These are phyloP conservation scores for Elgaria multicarinata DNA, from an alignment of 2,113 vertebrate genomes.

Conservation along the genomic window DNA sequence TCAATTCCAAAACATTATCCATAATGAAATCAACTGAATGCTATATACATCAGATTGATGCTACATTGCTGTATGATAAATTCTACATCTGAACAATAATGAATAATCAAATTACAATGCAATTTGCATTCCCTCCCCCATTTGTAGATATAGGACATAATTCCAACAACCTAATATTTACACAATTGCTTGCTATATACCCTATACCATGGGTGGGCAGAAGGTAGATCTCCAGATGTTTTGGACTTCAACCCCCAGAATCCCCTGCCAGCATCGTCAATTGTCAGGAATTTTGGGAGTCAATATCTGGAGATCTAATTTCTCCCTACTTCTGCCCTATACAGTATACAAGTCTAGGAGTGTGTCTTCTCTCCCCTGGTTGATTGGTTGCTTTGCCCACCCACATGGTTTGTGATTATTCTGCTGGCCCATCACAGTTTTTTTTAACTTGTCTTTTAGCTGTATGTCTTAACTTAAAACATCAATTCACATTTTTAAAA, in stretches of 20 bases:
- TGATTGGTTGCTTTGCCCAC: background rate
- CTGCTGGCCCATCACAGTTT: background rate
- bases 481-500: constrained; percentile 33
- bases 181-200: background rate
- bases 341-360: background rate
- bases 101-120: constrained; percentile 42
- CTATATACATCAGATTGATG: background rate
- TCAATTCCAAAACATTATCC: constrained; percentile 47
- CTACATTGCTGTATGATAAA: constrained; percentile 40
- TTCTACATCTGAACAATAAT: constrained; percentile 28
- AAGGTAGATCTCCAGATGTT: background rate
- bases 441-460: background rate
- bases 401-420: background rate
- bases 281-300: too few relatives aligned
- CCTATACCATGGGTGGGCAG: background rate
- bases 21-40: constrained; percentile 27
- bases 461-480: constrained; percentile 27
- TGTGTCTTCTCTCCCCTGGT: background rate
- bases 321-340: background rate
- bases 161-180: constrained; percentile 29
- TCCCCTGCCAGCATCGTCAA: too few relatives aligned
- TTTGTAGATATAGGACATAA: constrained; percentile 53
- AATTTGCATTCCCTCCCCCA: constrained; percentile 49
- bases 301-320: background rate
- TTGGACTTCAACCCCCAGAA: background rate